phyloP scores from a whole-genome alignment of 2,888 invertebrate species.

The Pterostichus niger region DNA sequence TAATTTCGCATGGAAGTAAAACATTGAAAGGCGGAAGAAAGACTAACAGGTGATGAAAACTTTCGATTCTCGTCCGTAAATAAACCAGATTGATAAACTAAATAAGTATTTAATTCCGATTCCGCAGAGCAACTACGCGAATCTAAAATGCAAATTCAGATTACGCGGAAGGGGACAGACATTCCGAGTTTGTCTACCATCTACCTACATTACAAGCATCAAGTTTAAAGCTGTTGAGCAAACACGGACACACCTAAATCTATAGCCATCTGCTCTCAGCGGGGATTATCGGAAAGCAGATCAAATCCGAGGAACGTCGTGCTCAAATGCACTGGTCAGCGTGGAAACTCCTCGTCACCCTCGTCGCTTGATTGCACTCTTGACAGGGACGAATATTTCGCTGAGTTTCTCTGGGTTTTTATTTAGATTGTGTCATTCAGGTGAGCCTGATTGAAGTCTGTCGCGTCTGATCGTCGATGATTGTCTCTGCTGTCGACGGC shows the following conservation, averaged over 20 bases:
- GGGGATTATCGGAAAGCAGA: conserved; percentile 76
- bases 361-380: too few relatives aligned
- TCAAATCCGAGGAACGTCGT: conserved; percentile 73
- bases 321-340: conserved; percentile 49
- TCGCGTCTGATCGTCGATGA: conserved; percentile 33
- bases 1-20: conserved; percentile 66
- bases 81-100: conserved; percentile 74
- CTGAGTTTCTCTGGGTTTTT: neutral
- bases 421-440: conserved; percentile 38
- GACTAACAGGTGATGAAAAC: conserved; percentile 74
- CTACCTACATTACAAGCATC: conserved; percentile 74
- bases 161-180: conserved; percentile 70
- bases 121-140: conserved; percentile 72
- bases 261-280: conserved; percentile 76
- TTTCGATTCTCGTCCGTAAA: conserved; percentile 72
- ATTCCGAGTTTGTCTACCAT: conserved; percentile 67
- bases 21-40: conserved; percentile 57
- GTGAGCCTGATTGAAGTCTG: conserved; percentile 14
- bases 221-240: conserved; percentile 77
- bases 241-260: conserved; percentile 78
- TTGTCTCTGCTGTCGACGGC: conserved; percentile 46
- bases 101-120: conserved; percentile 77
- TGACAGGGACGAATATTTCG: neutral
- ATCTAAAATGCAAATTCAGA: conserved; percentile 78
- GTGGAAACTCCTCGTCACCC: too few relatives aligned